phyloP scores from a whole-genome alignment of 1,140 invertebrate species.

The Ceratosolen solmsi region DNA sequence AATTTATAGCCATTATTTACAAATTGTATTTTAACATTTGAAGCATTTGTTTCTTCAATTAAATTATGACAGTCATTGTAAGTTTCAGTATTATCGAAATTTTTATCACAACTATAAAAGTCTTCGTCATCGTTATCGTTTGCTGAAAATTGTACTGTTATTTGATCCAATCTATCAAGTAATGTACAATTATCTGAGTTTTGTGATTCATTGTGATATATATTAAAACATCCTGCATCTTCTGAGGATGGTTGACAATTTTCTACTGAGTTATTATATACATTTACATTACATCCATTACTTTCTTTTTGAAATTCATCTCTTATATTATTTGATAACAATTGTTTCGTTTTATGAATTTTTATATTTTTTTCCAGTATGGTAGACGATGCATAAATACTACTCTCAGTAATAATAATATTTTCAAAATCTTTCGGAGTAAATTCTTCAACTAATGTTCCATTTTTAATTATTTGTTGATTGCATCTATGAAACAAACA shows the following conservation, averaged over 20 bases:
- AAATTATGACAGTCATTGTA: neutral
- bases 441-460: slow-evolving; percentile 16
- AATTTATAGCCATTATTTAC: neutral
- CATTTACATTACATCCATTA: neutral
- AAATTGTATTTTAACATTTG: neutral
- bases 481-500: slow-evolving; percentile 4
- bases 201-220: neutral
- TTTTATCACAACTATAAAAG: neutral
- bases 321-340: neutral
- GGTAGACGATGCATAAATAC: neutral
- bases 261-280: neutral
- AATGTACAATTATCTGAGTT: neutral
- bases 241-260: neutral
- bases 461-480: slow-evolving; percentile 31
- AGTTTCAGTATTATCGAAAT: neutral
- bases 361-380: neutral
- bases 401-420: neutral
- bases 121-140: neutral
- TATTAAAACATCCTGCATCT: neutral
- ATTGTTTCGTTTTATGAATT: neutral
- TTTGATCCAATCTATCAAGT: neutral
- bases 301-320: neutral
- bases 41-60: neutral
- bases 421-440: slow-evolving; percentile 8
- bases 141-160: neutral